These are phyloP conservation scores for Ceratotherium simum DNA, from an alignment of 2,113 vertebrate genomes.

Conservation along the genomic window DNA sequence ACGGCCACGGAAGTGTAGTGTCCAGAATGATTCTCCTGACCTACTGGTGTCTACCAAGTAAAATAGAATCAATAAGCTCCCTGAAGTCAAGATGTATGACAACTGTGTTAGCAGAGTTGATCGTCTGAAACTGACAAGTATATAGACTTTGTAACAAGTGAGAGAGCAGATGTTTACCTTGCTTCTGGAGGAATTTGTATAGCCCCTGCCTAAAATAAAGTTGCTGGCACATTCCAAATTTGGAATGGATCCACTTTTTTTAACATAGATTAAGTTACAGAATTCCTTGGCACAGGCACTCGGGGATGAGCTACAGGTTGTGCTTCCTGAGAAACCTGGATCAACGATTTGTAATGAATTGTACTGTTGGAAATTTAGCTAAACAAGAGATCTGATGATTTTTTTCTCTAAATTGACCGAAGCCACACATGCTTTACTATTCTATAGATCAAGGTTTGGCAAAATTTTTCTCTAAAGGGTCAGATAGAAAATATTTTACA, in stretches of 20 bases:
- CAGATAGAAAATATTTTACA: background rate
- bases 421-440: background rate
- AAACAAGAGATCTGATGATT: background rate
- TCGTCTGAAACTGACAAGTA: background rate
- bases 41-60: background rate
- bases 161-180: background rate
- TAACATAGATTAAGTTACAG: background rate
- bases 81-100: background rate
- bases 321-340: background rate
- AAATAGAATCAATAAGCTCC: background rate
- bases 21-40: background rate
- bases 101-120: background rate
- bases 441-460: background rate
- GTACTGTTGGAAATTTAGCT: background rate
- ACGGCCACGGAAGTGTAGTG: rapidly evolving
- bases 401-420: background rate
- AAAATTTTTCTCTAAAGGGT: background rate
- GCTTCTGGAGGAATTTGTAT: background rate
- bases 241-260: background rate
- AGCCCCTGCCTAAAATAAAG: background rate
- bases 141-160: background rate
- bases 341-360: background rate
- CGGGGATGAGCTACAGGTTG: background rate
- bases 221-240: background rate
- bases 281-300: background rate